These are phyloP conservation scores for Crotophaga sulcirostris DNA, from an alignment of 2,113 vertebrate species.

Conservation along the genomic window DNA sequence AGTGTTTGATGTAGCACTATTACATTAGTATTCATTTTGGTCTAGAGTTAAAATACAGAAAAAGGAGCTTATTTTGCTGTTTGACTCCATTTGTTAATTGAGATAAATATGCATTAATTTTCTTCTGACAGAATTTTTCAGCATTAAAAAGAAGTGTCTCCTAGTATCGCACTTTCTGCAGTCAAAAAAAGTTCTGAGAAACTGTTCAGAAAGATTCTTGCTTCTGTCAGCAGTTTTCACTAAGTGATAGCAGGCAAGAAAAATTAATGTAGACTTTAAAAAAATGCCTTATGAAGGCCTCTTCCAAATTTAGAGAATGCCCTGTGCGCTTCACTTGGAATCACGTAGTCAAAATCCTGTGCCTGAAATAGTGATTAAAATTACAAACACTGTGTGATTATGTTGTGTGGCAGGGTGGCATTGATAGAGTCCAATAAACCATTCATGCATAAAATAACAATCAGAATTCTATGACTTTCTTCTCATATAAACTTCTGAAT, in stretches of 20 bases:
- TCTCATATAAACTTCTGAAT: background rate
- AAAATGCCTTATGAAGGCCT: background rate
- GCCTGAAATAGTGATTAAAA: background rate
- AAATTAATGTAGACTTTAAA: background rate
- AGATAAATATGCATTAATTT: background rate
- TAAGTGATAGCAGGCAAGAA: background rate
- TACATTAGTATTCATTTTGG: conserved; percentile 11
- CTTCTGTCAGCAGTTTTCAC: background rate
- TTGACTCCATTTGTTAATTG: background rate
- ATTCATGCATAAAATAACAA: background rate
- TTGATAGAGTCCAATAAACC: background rate
- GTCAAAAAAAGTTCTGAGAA: background rate
- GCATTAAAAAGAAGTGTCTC: background rate
- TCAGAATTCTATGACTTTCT: background rate
- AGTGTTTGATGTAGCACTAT: conserved; percentile 46
- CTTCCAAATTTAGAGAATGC: background rate
- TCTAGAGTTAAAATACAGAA: background rate
- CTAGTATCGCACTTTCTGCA: background rate
- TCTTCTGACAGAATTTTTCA: background rate
- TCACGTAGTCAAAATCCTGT: background rate
- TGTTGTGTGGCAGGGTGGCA: background rate
- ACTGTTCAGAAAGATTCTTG: background rate
- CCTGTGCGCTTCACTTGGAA: background rate
- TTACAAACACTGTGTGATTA: background rate
- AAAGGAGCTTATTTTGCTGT: background rate